Percentiles rank a stretch among this genome's conserved stretches.
Evolutionary conservation across 2,113 vertebrate species (phyloP).

Genomic region (Leucoraja erinaceus): DNA sequence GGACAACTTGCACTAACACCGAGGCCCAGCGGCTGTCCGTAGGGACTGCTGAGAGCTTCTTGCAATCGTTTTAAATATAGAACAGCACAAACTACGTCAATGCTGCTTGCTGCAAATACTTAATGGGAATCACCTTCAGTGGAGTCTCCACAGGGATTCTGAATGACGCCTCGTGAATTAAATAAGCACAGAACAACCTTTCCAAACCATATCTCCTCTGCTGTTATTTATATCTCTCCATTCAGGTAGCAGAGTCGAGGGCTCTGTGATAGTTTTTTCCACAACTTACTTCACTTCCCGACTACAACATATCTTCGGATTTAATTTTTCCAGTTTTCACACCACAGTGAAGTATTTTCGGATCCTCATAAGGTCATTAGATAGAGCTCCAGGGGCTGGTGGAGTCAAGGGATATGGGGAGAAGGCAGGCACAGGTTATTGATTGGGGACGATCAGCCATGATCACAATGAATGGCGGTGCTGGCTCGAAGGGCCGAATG

Average conservation of each 20-base stretch:
- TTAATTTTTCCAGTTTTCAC: neutral
- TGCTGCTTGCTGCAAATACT: neutral
- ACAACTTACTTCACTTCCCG: neutral
- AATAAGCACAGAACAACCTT: slow-evolving; percentile 8
- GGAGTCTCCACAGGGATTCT: neutral
- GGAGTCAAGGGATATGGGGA: too few relatives aligned
- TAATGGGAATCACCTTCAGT: slow-evolving; percentile 30
- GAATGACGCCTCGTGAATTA: slow-evolving; percentile 15
- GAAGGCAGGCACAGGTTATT: too few relatives aligned
- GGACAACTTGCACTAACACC: neutral
- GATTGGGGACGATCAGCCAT: too few relatives aligned
- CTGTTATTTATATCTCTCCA: neutral
- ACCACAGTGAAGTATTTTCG: neutral
- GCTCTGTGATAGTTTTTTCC: slow-evolving; percentile 17
- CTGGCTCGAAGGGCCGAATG: too few relatives aligned
- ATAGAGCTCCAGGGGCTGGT: too few relatives aligned
- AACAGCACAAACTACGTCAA: slow-evolving; percentile 3
- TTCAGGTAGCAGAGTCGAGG: neutral
- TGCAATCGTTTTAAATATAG: slow-evolving; percentile 18
- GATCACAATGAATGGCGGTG: too few relatives aligned
- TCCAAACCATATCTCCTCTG: neutral
- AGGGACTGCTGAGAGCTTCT: neutral
- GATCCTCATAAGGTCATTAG: too few relatives aligned
- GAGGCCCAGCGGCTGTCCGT: neutral
- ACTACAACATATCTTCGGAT: neutral